Evolutionary conservation across 2,888 invertebrate species (phyloP).

Genomic region (Acleris sparsana): DNA sequence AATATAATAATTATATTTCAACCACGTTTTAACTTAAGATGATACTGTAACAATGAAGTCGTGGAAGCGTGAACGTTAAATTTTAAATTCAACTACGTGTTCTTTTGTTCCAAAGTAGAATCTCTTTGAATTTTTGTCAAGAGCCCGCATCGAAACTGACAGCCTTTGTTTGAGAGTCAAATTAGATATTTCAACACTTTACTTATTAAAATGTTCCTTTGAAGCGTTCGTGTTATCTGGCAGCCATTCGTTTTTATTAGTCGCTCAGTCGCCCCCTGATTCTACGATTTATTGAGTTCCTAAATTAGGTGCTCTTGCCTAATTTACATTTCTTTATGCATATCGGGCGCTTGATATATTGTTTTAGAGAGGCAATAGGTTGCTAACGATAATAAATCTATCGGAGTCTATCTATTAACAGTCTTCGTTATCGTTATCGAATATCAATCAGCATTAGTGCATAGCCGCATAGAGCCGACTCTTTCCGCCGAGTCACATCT

Average conservation of each 20-base stretch:
- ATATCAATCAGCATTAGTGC: conserved; percentile 71
- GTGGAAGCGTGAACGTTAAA: conserved; percentile 20
- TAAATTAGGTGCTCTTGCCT: conserved; percentile 33
- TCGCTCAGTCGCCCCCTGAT: conserved; percentile 44
- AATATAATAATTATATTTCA: conserved; percentile 14
- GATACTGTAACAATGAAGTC: conserved; percentile 15
- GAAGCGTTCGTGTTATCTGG: conserved; percentile 38
- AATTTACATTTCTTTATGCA: conserved; percentile 35
- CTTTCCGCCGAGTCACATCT: conserved; percentile 66
- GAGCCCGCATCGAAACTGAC: conserved; percentile 26
- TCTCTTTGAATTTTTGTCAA: conserved; percentile 23
- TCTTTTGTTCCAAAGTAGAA: conserved; percentile 23
- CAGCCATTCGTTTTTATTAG: conserved; percentile 44
- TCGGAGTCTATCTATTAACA: conserved; percentile 43
- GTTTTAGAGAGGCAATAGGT: conserved; percentile 27
- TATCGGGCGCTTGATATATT: conserved; percentile 29
- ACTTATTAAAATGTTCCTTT: conserved; percentile 42
- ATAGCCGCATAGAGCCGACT: conserved; percentile 53
- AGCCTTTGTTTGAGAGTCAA: conserved; percentile 28
- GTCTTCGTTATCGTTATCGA: conserved; percentile 53
- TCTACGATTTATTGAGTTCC: conserved; percentile 45
- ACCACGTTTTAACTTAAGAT: conserved; percentile 8
- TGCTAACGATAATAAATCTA: conserved; percentile 41
- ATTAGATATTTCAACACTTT: conserved; percentile 33
- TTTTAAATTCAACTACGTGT: conserved; percentile 23